These are phyloP conservation scores for Xenopus laevis DNA, from an alignment of 2,113 vertebrate genomes.

Conservation along the genomic window DNA sequence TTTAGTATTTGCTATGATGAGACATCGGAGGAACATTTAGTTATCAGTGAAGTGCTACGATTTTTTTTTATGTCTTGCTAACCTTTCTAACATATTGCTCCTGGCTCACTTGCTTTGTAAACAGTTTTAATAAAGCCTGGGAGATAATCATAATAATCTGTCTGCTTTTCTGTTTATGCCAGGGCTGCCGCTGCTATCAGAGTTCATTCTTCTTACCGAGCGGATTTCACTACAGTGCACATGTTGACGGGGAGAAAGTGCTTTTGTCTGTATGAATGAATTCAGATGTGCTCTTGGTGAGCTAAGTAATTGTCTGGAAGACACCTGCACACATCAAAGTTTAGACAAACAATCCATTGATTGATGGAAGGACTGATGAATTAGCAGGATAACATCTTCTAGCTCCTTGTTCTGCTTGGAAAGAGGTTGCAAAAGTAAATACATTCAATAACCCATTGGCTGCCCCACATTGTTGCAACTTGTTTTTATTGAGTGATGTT, in stretches of 20 bases:
- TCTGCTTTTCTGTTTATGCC: conserved; percentile 14
- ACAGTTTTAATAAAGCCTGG: conserved; percentile 26
- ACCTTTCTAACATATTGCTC: conserved; percentile 22
- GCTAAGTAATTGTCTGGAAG: conserved; percentile 18
- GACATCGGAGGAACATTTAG: neutral
- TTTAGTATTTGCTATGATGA: conserved; percentile 12
- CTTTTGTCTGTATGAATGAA: conserved; percentile 26
- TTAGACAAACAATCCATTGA: conserved; percentile 19
- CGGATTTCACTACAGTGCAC: conserved; percentile 7
- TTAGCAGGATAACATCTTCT: too few species aligned
- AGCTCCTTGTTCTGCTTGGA: too few species aligned
- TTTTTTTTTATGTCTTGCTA: neutral
- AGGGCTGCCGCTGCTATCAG: neutral
- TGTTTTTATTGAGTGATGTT: too few species aligned
- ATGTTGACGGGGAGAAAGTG: neutral
- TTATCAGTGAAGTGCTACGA: neutral
- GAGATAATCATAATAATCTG: neutral
- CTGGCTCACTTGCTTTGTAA: conserved; percentile 16
- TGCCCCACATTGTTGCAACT: too few species aligned
- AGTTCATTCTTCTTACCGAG: neutral
- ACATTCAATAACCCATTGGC: too few species aligned
- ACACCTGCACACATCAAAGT: conserved; percentile 18
- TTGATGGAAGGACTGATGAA: neutral
- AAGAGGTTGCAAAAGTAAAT: too few species aligned
- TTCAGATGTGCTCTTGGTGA: neutral